Evolutionary conservation across 2,888 invertebrate species (phyloP).

Genomic region (Pyrocoelia pectoralis): DNA sequence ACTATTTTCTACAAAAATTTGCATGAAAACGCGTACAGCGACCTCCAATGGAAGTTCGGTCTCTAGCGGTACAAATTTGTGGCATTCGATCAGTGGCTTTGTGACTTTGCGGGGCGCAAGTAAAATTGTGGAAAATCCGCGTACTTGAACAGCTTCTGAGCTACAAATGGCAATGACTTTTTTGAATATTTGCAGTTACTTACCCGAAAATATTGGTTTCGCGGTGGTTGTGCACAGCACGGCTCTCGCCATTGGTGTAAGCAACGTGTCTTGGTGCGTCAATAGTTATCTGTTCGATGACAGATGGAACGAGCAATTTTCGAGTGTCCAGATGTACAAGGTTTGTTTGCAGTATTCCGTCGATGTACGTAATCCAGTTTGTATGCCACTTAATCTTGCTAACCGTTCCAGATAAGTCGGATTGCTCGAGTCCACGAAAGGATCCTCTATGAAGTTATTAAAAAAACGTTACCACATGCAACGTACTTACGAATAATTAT

Average conservation of each 20-base stretch:
- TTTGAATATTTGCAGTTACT: too few relatives aligned
- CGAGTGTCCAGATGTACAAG: neutral
- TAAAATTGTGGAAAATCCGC: neutral
- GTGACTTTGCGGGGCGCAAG: conserved; percentile 62
- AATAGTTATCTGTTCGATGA: neutral
- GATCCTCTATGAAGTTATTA: neutral
- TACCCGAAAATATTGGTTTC: too few relatives aligned
- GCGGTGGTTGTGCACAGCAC: too few relatives aligned
- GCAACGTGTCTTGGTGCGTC: neutral
- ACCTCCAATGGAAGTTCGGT: conserved; percentile 40
- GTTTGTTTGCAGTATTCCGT: neutral
- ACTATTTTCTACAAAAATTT: conserved; percentile 77
- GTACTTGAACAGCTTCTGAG: neutral
- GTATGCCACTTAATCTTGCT: neutral
- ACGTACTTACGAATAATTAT: conserved; percentile 60
- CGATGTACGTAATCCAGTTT: neutral
- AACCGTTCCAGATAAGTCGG: neutral
- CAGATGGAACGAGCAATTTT: neutral
- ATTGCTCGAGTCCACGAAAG: neutral
- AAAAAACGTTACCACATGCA: neutral
- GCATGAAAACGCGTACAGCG: conserved; percentile 69
- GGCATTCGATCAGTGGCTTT: conserved; percentile 79
- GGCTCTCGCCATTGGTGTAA: too few relatives aligned
- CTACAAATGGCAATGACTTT: too few relatives aligned
- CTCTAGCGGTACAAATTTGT: conserved; percentile 73